Evolutionary conservation across 1,140 invertebrate species (phyloP).

Genomic region (Oedothorax gibbosus): DNA sequence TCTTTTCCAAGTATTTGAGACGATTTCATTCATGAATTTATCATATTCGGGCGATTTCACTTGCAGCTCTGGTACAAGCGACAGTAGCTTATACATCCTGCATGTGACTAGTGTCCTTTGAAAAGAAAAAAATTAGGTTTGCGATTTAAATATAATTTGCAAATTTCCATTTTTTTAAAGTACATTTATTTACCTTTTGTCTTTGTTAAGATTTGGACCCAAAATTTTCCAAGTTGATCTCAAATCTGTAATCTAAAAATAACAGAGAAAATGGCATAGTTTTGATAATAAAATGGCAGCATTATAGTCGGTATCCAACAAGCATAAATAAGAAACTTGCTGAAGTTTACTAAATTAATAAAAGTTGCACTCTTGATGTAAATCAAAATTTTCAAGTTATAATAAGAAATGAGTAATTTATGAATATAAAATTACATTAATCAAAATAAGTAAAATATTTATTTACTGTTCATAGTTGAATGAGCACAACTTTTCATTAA

Average conservation of each 20-base stretch:
- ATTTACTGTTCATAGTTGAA: too few species aligned
- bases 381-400: too few species aligned
- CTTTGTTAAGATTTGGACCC: slow-evolving; percentile 17
- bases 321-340: too few species aligned
- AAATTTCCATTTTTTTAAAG: background rate
- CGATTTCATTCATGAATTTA: slow-evolving; percentile 51
- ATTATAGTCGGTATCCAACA: too few species aligned
- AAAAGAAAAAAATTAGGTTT: background rate
- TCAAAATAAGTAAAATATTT: too few species aligned
- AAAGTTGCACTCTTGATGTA: too few species aligned
- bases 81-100: slow-evolving; percentile 40
- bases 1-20: slow-evolving; percentile 34
- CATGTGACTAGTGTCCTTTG: slow-evolving; percentile 20
- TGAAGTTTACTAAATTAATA: too few species aligned
- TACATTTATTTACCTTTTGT: slow-evolving; percentile 37
- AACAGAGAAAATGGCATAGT: background rate
- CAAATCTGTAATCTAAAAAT: slow-evolving; percentile 49
- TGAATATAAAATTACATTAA: too few species aligned
- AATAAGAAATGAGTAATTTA: too few species aligned
- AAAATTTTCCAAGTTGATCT: slow-evolving; percentile 55
- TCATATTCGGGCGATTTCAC: slow-evolving; percentile 56
- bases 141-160: too few species aligned
- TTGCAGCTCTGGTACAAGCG: slow-evolving; percentile 38
- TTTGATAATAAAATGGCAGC: too few species aligned
- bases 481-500: background rate